Percentiles rank a stretch among this genome's conserved stretches.
Evolutionary conservation across 2,797 vertebrate species (phyloP).

Genomic region (Mycteria americana): DNA sequence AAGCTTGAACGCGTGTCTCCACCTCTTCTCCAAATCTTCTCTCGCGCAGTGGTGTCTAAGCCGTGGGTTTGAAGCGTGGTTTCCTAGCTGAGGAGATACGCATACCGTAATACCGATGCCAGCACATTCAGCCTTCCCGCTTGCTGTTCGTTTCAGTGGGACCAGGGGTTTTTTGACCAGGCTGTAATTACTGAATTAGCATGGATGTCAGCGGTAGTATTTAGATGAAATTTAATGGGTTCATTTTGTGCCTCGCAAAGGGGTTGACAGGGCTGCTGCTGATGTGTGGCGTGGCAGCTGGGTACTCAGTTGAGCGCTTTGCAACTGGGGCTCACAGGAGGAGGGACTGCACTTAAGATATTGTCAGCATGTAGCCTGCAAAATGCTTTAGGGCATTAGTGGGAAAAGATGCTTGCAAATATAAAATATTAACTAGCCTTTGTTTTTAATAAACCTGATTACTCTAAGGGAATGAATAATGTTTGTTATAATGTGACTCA

Average conservation of each 20-base stretch:
- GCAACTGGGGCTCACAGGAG: neutral
- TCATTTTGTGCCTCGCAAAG: neutral
- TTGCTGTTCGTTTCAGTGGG: neutral
- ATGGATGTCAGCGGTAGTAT: neutral
- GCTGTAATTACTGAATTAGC: neutral
- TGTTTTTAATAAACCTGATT: slow-evolving; percentile 3
- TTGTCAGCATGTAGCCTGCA: neutral
- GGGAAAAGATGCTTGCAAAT: neutral
- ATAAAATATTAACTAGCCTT: slow-evolving; percentile 7
- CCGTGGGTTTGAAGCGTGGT: accelerated
- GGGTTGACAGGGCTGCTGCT: neutral
- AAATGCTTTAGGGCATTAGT: neutral
- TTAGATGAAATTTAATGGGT: neutral
- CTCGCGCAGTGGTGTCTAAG: accelerated
- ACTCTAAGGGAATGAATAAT: neutral
- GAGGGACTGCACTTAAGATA: neutral
- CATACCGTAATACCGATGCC: accelerated
- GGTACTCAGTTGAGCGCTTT: neutral
- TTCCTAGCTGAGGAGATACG: neutral
- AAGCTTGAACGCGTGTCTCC: too few species aligned
- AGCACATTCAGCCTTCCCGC: neutral
- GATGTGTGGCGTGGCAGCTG: accelerated
- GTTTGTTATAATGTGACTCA: neutral
- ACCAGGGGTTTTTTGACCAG: neutral
- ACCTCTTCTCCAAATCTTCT: neutral